These are phyloP conservation scores for Myathropa florea DNA, from an alignment of 2,888 invertebrate genomes.

Conservation along the genomic window DNA sequence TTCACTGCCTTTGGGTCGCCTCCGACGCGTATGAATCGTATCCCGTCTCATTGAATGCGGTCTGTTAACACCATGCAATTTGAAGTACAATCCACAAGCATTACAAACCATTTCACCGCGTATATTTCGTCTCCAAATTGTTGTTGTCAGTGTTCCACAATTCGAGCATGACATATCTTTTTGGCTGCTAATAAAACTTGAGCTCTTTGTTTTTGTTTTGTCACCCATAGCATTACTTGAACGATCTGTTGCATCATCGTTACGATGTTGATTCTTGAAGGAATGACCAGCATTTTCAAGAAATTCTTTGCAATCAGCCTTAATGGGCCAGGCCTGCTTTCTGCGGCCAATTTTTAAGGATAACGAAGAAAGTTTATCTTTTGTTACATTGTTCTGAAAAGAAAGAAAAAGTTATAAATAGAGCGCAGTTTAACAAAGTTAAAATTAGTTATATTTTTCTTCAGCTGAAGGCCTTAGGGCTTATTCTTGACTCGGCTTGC, in stretches of 20 bases:
- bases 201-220: constrained; percentile 70
- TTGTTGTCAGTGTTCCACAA: constrained; percentile 98
- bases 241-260: constrained; percentile 51
- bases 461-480: too few relatives aligned
- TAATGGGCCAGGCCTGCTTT: constrained; percentile 90
- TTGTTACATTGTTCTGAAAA: constrained; percentile 73
- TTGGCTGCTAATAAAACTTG: constrained; percentile 74
- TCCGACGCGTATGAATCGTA: constrained; percentile 95
- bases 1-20: constrained; percentile 90
- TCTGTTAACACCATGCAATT: constrained; percentile 95
- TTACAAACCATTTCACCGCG: constrained; percentile 99
- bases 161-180: constrained; percentile 95
- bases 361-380: constrained; percentile 72
- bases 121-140: constrained; percentile 97
- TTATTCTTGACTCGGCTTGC: too few relatives aligned
- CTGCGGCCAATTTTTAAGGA: constrained; percentile 83
- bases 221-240: constrained; percentile 28
- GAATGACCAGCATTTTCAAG: constrained; percentile 56
- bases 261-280: constrained; percentile 48
- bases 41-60: constrained; percentile 98
- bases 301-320: constrained; percentile 75
- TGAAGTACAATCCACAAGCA: constrained; percentile 98
- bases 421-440: too few relatives aligned
- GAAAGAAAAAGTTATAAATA: neutral
- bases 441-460: too few relatives aligned